Evolutionary conservation across 2,797 vertebrate genomes (phyloP).

Genomic region (Masticophis lateralis): DNA sequence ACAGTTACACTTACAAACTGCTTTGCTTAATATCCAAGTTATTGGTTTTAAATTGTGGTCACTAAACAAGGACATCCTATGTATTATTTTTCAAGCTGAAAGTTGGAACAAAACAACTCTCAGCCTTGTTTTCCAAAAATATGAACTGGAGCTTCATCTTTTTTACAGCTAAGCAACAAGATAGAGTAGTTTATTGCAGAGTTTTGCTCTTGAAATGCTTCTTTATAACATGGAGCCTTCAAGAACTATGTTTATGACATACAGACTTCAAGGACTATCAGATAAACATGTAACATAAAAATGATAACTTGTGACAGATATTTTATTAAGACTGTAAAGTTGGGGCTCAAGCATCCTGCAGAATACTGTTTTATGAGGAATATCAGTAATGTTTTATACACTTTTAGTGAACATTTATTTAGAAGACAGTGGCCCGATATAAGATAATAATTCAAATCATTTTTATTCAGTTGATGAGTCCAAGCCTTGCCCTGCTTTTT

Average conservation of each 20-base stretch:
- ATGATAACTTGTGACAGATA: background rate
- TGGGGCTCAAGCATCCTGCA: background rate
- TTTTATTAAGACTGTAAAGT: background rate
- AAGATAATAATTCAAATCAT: background rate
- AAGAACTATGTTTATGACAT: background rate
- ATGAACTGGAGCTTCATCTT: background rate
- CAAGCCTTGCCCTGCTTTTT: background rate
- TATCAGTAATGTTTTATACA: background rate
- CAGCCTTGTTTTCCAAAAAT: background rate
- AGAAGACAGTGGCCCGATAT: background rate
- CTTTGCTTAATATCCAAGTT: background rate
- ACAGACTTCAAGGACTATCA: background rate
- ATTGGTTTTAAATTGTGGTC: background rate
- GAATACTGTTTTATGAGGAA: background rate
- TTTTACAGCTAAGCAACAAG: background rate
- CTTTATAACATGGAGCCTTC: background rate
- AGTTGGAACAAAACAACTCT: background rate
- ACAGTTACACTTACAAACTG: background rate
- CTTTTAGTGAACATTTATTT: background rate
- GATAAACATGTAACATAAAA: background rate
- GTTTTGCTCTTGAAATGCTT: background rate
- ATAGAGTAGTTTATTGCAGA: background rate
- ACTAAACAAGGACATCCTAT: background rate
- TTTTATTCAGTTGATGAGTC: background rate
- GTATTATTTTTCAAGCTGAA: background rate